phyloP scores from a whole-genome alignment of 2,113 vertebrate species.

The Puffinus mauretanicus region DNA sequence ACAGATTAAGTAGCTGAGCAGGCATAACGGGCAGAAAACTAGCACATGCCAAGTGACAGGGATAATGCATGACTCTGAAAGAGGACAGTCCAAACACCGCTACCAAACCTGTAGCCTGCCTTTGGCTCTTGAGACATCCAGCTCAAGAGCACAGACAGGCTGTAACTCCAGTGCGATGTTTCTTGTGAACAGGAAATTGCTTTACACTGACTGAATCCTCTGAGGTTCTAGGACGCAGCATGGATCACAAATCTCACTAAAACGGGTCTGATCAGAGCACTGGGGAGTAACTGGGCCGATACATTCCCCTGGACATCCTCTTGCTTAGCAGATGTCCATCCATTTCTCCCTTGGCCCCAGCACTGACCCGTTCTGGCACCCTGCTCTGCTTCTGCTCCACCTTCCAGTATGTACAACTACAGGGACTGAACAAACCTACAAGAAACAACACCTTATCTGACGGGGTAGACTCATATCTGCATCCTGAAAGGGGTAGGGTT shows the following conservation, averaged over 20 bases:
- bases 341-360: neutral
- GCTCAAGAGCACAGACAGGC: neutral
- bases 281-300: neutral
- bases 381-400: neutral
- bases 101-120: neutral
- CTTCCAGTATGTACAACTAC: neutral
- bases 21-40: neutral
- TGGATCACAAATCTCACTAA: neutral
- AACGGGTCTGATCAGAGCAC: neutral
- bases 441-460: neutral
- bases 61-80: neutral
- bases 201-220: neutral
- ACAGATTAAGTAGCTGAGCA: conserved; percentile 1
- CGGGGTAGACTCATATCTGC: neutral
- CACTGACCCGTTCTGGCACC: neutral
- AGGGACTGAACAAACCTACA: neutral
- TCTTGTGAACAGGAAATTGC: neutral
- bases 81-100: neutral
- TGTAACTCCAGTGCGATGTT: neutral
- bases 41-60: neutral
- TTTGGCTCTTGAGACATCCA: neutral
- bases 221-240: neutral
- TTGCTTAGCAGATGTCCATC: neutral
- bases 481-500: neutral
- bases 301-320: neutral